Base-by-base conservation (phyloP, 2,888 invertebrate genomes). In the Andrena bicolor region DNA sequence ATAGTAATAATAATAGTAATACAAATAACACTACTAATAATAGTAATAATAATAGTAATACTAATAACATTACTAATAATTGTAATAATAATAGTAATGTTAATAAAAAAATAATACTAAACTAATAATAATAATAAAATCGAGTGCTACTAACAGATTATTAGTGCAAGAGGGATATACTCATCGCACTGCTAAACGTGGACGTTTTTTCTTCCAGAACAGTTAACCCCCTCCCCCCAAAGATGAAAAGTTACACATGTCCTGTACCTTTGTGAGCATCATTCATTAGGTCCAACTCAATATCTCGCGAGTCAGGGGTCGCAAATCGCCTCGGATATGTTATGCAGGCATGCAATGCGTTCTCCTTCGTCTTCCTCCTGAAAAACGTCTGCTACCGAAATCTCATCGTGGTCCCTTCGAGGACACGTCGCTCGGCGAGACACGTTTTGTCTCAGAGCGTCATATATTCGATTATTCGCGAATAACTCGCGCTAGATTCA, bases 391-490 rank as follows among this genome's bases (percentile, higher is more conserved):
- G 10, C 28, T 28, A 60, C 41, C 28, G 51, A 41, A 66, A 56
- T 35, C 13, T 32, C 60, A 30, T 41, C n/a, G 41, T 4, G 30
- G 30, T 20, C 5, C 16, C 60, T 28, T 13, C 10, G 1, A 7
- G n/a, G n/a, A 7, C 35, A n/a, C 13, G 10, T 41, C 30, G 65
- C 35, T 48, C n/a, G 8, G 16, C 16, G 56, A 41, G 66, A 64
- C 23, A 69, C 35, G 56, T 69, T 48, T 32, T 1, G n/a, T 63
- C 28, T 48, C 8, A 70, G 82, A 82, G 61, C 70, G 82, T 82
- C 82, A 76, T 63, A 76, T 82, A 71, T 82, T 82, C 26, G 76
- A 41, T 41, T 51, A 10, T 69, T 66, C 56, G 70, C 41, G 41
- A 41, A 16, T 41, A 41, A 66, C 20, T 71, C 49, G 56, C 28